Evolutionary conservation across 2,888 invertebrate species (phyloP), one percentile per base, ranked within the genome.

Genomic region (Ametastegia equiseti): DNA sequence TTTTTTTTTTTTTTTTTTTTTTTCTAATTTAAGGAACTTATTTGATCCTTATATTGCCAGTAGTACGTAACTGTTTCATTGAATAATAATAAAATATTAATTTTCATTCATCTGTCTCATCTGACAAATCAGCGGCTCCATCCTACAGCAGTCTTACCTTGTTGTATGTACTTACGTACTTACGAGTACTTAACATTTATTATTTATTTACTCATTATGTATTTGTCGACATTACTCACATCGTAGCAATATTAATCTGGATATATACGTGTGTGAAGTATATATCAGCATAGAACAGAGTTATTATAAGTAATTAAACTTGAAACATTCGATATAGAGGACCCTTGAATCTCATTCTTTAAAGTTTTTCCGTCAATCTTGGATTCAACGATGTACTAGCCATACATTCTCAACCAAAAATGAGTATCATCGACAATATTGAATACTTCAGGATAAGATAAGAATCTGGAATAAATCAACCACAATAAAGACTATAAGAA

Each of bases 101-200:
- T 78, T 45, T 33, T 78, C 36, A 78, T 78, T 78, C n/a, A 36
- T 60, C 36, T 60, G 60, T 42, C 77, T 42, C 57, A 78, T 63
- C 78, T 63, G 78, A 78, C 78, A 78, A 78, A 78, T 78, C 78
- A 78, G 63, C 42, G 42, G 78, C 60, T 80, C 80, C 80, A 77
- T 81, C 65, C 77, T 81, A 81, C 77, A 82, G 85, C 86, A 86
- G 86, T 86, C 86, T 86, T 85, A 85, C 84, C 81, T 84, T 84
- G 83, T 82, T 83, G 82, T 84, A 84, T 83, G 77, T 78, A 84
- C 60, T 80, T 73, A 78, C 60, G 78, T 78, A 82, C 82, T 81
- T 79, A 80, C 81, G 82, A 82, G 60, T 60, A 60, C 60, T 60
- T 60, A 60, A 60, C 60, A 60, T 78, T 83, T 81, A 82, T 84